Percentiles rank a stretch among this genome's conserved stretches.
Conservation (phyloP, 1,140 invertebrate genomes). For the Leptopilina clavipes region DNA sequence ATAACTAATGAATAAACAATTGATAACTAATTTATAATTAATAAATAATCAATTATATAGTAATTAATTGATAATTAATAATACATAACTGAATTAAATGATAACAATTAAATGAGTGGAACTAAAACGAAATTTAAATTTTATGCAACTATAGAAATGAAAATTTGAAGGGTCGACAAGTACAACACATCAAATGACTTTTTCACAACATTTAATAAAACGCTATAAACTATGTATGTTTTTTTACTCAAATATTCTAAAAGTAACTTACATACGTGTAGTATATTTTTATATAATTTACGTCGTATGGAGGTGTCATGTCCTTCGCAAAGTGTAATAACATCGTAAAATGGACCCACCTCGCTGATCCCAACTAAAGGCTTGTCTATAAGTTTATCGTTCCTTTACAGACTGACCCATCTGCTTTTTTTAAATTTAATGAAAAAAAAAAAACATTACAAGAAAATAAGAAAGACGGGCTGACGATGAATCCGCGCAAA, state of each 20-base stretch:
- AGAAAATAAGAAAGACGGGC: background rate
- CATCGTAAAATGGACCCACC: conserved; percentile 28
- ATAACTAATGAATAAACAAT: too few relatives aligned
- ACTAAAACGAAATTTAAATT: background rate
- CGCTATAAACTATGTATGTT: conserved; percentile 72
- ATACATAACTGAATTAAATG: background rate
- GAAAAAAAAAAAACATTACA: background rate
- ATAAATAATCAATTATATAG: too few relatives aligned
- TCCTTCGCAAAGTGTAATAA: conserved; percentile 51
- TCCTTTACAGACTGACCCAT: conserved; percentile 13
- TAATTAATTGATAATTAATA: background rate
- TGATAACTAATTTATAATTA: too few relatives aligned
- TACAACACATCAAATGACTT: conserved; percentile 65
- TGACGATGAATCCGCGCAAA: background rate
- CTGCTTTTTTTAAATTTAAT: background rate
- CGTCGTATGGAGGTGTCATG: conserved; percentile 57
- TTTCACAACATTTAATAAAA: conserved; percentile 76
- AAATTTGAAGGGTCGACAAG: conserved; percentile 24
- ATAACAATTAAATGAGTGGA: too few relatives aligned
- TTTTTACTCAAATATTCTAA: conserved; percentile 73
- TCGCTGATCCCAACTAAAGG: conserved; percentile 38
- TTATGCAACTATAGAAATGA: background rate
- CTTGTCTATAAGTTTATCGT: background rate
- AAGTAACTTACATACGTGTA: conserved; percentile 71
- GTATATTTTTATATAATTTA: conserved; percentile 64